Percentiles rank a stretch among this genome's conserved stretches.
These are phyloP conservation scores for Azorinus chamasolen DNA, from an alignment of 2,888 invertebrate genomes.

Conservation along the genomic window DNA sequence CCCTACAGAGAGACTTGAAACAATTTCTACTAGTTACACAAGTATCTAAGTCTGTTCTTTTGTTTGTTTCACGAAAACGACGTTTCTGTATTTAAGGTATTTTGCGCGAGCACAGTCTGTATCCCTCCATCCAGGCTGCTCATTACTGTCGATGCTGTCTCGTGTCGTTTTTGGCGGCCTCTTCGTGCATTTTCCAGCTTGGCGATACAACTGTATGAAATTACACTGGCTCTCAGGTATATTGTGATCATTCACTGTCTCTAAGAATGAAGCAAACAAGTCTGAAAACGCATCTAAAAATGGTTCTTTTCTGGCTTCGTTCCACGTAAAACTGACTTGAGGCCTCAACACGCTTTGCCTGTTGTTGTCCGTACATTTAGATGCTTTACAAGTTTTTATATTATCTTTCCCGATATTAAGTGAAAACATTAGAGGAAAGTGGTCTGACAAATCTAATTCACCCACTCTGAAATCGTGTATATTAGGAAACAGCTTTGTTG, in stretches of 20 bases:
- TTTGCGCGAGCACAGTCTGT: too few species aligned
- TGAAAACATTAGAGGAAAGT: conserved; percentile 3
- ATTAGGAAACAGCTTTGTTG: too few species aligned
- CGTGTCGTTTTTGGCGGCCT: neutral
- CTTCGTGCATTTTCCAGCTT: neutral
- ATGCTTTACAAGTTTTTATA: too few species aligned
- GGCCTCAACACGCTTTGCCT: too few species aligned
- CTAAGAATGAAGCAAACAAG: conserved; percentile 1
- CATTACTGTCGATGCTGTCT: neutral
- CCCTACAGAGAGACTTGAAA: conserved; percentile 22
- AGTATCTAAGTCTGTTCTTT: neutral
- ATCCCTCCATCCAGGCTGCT: neutral
- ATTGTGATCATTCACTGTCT: conserved; percentile 2
- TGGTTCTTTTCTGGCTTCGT: neutral
- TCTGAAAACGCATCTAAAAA: conserved; percentile 7
- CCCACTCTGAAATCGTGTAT: too few species aligned
- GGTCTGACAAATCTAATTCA: conserved; percentile 2
- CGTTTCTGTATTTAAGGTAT: too few species aligned
- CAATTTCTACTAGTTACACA: conserved; percentile 3
- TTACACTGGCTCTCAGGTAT: too few species aligned
- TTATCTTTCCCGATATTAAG: neutral
- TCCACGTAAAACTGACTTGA: conserved; percentile 1
- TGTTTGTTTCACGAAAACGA: neutral
- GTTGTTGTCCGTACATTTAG: too few species aligned
- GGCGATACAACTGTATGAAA: too few species aligned